phyloP scores from a whole-genome alignment of 2,113 vertebrate species.

The Danio rerio region DNA sequence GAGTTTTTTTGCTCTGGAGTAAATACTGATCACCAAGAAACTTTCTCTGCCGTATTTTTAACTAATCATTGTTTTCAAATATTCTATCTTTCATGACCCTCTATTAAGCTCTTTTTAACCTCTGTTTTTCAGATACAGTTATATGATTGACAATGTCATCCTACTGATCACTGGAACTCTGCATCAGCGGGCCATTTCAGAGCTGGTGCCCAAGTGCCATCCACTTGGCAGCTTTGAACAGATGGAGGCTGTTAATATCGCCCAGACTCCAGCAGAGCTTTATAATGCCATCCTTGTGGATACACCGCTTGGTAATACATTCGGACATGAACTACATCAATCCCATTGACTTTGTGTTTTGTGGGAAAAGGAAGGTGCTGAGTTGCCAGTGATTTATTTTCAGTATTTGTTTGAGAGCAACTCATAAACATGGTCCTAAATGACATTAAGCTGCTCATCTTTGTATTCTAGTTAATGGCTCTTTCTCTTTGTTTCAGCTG shows the following conservation, averaged over 20 bases:
- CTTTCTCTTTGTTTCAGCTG: slow-evolving; percentile 77
- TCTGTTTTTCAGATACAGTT: slow-evolving; percentile 87
- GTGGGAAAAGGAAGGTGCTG: not conserved
- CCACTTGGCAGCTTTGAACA: slow-evolving; percentile 97
- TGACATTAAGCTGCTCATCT: not conserved
- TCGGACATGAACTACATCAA: not conserved
- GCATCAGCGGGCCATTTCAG: slow-evolving; percentile 94
- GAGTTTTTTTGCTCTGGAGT: too few species aligned
- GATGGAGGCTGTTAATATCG: slow-evolving; percentile 99
- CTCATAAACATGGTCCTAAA: not conserved
- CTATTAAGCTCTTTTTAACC: not conserved
- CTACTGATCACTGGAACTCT: slow-evolving; percentile 96
- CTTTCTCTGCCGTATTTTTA: not conserved
- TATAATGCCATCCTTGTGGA: slow-evolving; percentile 99
- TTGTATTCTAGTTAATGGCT: not conserved
- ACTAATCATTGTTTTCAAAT: not conserved
- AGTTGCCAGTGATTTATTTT: not conserved
- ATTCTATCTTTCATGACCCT: not conserved
- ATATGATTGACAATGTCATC: slow-evolving; percentile 99
- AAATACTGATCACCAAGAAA: not conserved
- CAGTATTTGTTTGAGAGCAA: not conserved
- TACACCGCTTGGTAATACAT: slow-evolving; percentile 88
- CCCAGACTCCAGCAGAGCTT: slow-evolving; percentile 95
- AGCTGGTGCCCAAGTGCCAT: slow-evolving; percentile 97
- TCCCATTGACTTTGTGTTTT: not conserved